Evolutionary conservation across 2,797 vertebrate species (phyloP).

Genomic region (Oryzias dopingdopingensis): DNA sequence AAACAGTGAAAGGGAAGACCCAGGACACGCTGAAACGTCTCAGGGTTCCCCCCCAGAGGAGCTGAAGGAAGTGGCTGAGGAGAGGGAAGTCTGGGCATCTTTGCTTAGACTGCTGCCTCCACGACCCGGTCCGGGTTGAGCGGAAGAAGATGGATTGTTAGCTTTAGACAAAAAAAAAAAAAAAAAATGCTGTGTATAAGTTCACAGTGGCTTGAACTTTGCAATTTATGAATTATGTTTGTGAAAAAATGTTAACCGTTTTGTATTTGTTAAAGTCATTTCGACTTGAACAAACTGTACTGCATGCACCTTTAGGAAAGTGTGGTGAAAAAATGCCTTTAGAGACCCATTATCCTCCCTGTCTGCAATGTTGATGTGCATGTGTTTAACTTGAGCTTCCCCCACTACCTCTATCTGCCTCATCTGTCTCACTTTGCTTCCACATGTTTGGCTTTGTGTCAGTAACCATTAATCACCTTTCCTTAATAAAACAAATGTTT

Average conservation of each 20-base stretch:
- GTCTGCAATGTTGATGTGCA: conserved; percentile 59
- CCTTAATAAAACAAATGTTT: conserved; percentile 43
- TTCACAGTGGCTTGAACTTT: no score
- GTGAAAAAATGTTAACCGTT: conserved; percentile 8
- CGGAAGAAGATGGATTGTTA: no score
- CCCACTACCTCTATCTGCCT: conserved; percentile 60
- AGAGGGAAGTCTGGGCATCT: no score
- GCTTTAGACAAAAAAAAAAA: no score
- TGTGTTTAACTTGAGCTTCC: conserved; percentile 65
- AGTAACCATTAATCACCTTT: conserved; percentile 67
- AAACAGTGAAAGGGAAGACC: no score
- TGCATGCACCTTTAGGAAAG: conserved; percentile 38
- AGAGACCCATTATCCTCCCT: conserved; percentile 62
- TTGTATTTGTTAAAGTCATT: conserved; percentile 14
- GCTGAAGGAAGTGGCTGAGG: no score
- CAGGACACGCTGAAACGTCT: no score
- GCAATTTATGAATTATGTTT: neutral
- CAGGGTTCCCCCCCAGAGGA: no score
- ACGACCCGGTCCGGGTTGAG: no score
- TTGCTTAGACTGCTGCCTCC: no score
- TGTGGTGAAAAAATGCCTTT: conserved; percentile 50
- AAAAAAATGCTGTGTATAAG: no score
- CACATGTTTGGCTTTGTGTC: conserved; percentile 66
- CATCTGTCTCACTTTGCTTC: conserved; percentile 66
- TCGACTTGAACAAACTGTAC: conserved; percentile 29